Evolutionary conservation across 2,888 invertebrate species (phyloP).

Genomic region (Conus canariensis): DNA sequence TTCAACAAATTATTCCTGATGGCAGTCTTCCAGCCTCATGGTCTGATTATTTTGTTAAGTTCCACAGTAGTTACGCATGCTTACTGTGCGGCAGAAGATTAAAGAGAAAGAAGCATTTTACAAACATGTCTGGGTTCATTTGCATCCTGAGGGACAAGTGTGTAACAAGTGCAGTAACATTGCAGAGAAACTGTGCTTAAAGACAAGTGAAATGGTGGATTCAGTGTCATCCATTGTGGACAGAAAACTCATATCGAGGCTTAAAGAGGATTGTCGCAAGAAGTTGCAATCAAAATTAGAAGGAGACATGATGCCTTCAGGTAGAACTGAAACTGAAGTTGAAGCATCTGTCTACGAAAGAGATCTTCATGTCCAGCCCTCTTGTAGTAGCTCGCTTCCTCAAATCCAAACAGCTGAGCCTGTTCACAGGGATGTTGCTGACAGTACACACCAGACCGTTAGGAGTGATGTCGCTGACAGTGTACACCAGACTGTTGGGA

Average conservation of each 20-base stretch:
- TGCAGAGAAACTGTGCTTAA: not conserved
- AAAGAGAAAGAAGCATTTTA: conserved; percentile 4
- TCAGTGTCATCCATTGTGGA: not conserved
- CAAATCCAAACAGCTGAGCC: not conserved
- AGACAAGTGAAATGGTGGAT: conserved; percentile 2
- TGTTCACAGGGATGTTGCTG: not conserved
- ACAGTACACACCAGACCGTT: too few relatives aligned
- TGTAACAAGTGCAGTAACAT: not conserved
- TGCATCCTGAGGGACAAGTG: not conserved
- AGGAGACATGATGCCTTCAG: not conserved
- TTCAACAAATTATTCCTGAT: not conserved
- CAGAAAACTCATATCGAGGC: not conserved
- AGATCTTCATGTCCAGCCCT: not conserved
- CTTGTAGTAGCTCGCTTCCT: not conserved
- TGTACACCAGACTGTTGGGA: too few relatives aligned
- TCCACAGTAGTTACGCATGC: not conserved
- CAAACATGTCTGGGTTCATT: conserved; percentile 26
- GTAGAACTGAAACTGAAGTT: not conserved
- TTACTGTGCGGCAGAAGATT: not conserved
- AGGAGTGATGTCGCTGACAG: too few relatives aligned
- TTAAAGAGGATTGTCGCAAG: not conserved
- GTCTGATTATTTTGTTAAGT: not conserved
- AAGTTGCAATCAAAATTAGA: not conserved
- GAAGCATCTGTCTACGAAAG: not conserved
- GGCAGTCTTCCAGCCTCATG: not conserved